Evolutionary conservation across 2,797 vertebrate species (phyloP), one percentile per base, ranked within the genome.

Genomic region (Cichlasoma orientale): DNA sequence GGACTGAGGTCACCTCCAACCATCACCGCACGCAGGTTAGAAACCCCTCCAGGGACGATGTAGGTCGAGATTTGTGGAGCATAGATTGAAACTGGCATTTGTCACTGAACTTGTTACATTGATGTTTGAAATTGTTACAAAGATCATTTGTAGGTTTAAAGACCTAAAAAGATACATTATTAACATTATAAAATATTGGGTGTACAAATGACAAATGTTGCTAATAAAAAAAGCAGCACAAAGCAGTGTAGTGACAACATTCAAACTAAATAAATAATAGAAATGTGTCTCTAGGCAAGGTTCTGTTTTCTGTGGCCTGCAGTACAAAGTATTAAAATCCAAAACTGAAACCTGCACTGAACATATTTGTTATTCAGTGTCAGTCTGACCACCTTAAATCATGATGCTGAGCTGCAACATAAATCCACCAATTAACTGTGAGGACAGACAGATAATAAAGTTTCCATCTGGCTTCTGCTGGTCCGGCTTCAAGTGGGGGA

Each of bases 1-100:
- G 84, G 77, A 27, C 69, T 7, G 18, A 38, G 89, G 88, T 93
- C 86, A 90, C 89, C 89, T 90, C 82, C 82, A 87, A 77, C 61
- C 80, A 71, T 79, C 31, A 19, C 19, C 56, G 68, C 16, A 10
- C 75, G 21, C 55, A 75, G 56, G 55, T 80, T 72, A 74, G 44
- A 25, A 70, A 52, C 38, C 70, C 84, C 71, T 33, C 54, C 12
- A 8, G 83, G 56, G 74, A 66, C 23, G 16, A 12, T 44, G 36
- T 27, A 19, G 38, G 19, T 11, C 8, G 23, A 18, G 53, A n/a
- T 2, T 47, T 56, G 72, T 72, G 66, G 61, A 31, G 55, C 78
- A 55, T 31, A 33, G 73, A 82, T 61, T 61, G 44, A 59, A 77
- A n/a, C 31, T 36, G 68, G 2, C 7, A 2, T 47, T 47, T 70